phyloP scores from a whole-genome alignment of 2,113 vertebrate species.

The Cyphomyrus plagiostoma region DNA sequence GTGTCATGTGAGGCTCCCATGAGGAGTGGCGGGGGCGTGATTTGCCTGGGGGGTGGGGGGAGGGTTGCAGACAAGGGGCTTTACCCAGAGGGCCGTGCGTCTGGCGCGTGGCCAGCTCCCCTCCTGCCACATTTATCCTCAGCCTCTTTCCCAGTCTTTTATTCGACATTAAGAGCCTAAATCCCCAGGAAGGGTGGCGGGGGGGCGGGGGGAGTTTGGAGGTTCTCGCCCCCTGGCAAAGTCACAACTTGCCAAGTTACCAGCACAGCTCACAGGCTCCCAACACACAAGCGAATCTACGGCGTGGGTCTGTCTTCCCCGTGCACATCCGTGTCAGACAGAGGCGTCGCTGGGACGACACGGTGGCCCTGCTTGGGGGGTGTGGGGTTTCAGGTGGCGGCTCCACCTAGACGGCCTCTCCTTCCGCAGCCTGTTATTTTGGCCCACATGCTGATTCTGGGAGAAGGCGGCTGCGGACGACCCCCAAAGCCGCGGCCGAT shows the following conservation, averaged over 20 bases:
- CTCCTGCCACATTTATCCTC: not conserved
- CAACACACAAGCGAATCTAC: not conserved
- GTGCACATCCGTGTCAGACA: not conserved
- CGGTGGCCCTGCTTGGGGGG: too few species aligned
- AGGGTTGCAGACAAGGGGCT: not conserved
- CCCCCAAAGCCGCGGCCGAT: not conserved
- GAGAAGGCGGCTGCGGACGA: not conserved
- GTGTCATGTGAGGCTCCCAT: not conserved
- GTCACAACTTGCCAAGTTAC: not conserved
- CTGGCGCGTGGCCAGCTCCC: not conserved
- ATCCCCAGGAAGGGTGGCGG: not conserved
- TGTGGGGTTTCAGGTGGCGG: not conserved
- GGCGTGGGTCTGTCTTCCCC: not conserved
- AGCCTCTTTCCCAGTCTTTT: not conserved
- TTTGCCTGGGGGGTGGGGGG: not conserved
- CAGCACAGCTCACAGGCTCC: not conserved
- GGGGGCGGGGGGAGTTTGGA: not conserved
- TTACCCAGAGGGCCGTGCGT: slow-evolving; percentile 1
- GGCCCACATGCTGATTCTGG: not conserved
- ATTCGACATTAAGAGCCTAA: not conserved
- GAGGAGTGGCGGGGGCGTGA: not conserved
- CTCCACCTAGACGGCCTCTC: not conserved
- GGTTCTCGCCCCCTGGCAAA: not conserved
- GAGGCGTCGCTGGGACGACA: not conserved
- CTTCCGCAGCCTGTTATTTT: not conserved